A percentile compares a stretch with the other conserved stretches of the same genome.
Conservation (phyloP, 2,113 vertebrate species). For the Tricholaema leucomelas region DNA sequence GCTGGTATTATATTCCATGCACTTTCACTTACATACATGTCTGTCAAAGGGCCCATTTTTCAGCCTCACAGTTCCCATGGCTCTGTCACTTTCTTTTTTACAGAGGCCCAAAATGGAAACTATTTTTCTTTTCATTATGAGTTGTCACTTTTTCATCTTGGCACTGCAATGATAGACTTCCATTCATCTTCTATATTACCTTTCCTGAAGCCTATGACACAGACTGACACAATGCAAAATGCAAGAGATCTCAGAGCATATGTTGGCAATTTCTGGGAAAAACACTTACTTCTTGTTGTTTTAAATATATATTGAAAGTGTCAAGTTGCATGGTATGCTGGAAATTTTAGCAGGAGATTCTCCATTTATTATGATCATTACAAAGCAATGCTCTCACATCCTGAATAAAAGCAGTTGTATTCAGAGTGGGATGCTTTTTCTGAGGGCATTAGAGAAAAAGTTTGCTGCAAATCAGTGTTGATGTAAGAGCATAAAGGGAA, state of each 20-base stretch:
- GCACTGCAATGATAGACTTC: conserved; percentile 84
- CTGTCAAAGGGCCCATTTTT: conserved; percentile 85
- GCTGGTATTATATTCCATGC: conserved; percentile 74
- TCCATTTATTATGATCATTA: conserved; percentile 53
- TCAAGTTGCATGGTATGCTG: not conserved
- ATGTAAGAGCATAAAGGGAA: not conserved
- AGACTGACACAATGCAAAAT: conserved; percentile 84
- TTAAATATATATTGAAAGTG: conserved; percentile 79
- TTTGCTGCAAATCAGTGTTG: conserved; percentile 16
- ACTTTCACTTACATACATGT: conserved; percentile 80
- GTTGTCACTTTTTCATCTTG: conserved; percentile 89
- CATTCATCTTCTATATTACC: conserved; percentile 87
- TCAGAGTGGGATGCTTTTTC: not conserved
- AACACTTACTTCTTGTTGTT: conserved; percentile 71
- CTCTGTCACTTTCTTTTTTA: conserved; percentile 87
- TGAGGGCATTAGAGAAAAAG: conserved; percentile 16
- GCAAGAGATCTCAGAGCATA: conserved; percentile 75
- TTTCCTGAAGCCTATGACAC: conserved; percentile 84
- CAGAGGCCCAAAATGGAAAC: conserved; percentile 88
- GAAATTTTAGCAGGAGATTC: conserved; percentile 58
- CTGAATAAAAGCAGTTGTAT: conserved; percentile 1
- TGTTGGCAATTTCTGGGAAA: conserved; percentile 74
- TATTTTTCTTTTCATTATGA: conserved; percentile 91
- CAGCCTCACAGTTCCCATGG: conserved; percentile 80
- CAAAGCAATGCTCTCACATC: not conserved